Base-by-base conservation (phyloP, 1,140 invertebrate genomes). In the Thaumatotibia leucotreta region DNA sequence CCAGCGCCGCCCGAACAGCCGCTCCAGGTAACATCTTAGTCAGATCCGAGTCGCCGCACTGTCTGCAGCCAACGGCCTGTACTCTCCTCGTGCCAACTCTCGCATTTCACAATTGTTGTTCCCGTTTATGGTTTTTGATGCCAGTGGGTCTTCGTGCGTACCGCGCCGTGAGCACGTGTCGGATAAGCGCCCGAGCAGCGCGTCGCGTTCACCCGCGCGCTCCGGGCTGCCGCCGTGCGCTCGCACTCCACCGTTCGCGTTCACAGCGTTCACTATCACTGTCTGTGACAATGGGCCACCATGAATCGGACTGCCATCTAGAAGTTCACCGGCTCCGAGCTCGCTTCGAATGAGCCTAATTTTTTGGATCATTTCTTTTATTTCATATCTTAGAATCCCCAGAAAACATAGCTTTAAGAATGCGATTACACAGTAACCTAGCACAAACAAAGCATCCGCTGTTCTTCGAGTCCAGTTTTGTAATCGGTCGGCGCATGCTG, bases 361-460 rank as follows among this genome's bases (percentile, higher is more conserved):
- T 88, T 97, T 98, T 80, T 97, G 96, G 75, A 98, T 97, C 96
- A 97, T 97, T 82, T 97, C 96, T 61, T 95, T 92, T 74, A 97
- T 96, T 90, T 97, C 96, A 88, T 96, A 96, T 65, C 95, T 92
- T 32, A 98, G 92, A 76, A 98, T 97, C 24, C 96, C 96, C 29
- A 97, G 93, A 92, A 97, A 98, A 91, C 96, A 97, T 72, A 97
- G 91, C 89, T 98, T 98, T 52, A 97, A 93, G 89, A 97, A 97
- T 65, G 96, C 95, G 67, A 97, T 95, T 33, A 98, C 96, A 87
- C 97, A 98, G 85, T 97, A 97, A 6, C 96, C 96, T 50, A 97
- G 85, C 17, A 98, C 96, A 76, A 97, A 96, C 6, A 97, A 92
- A 24, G 96, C 91, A 76, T 97, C 96, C 5, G 96, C 95, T 4